These are phyloP conservation scores for Eledona agricola DNA, from an alignment of 2,888 invertebrate species.

Conservation along the genomic window DNA sequence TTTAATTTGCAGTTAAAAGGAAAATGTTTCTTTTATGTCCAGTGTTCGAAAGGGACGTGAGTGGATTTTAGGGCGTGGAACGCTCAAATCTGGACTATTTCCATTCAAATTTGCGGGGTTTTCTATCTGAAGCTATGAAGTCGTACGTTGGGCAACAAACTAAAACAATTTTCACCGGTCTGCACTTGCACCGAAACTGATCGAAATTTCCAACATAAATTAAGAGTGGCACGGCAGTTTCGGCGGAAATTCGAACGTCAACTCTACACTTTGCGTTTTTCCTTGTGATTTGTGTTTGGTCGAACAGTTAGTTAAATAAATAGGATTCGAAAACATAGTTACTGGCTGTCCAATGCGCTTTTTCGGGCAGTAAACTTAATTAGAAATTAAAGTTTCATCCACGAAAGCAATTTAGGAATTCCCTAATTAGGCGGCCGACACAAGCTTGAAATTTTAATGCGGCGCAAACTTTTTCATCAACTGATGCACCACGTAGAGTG, in stretches of 20 bases:
- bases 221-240: slow-evolving; percentile 4
- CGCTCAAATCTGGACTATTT: slow-evolving; percentile 35
- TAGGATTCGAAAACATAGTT: background rate
- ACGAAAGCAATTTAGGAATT: slow-evolving; percentile 18
- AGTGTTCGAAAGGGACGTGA: slow-evolving; percentile 48
- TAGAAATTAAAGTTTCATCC: slow-evolving; percentile 10
- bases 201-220: slow-evolving; percentile 29
- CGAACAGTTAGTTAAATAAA: background rate
- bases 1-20: slow-evolving; percentile 57
- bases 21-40: slow-evolving; percentile 51
- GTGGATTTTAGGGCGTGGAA: slow-evolving; percentile 33
- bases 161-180: no score
- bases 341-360: no score
- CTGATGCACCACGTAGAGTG: slow-evolving; percentile 8
- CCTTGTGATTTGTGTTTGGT: slow-evolving; percentile 12
- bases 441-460: slow-evolving; percentile 23
- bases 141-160: no score
- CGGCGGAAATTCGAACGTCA: slow-evolving; percentile 24
- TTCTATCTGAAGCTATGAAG: no score
- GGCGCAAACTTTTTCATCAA: slow-evolving; percentile 26
- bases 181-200: no score
- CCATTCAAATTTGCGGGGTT: slow-evolving; percentile 40
- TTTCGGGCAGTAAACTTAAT: background rate
- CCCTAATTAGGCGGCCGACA: slow-evolving; percentile 14
- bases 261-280: slow-evolving; percentile 14